Percentiles rank a stretch among this genome's conserved stretches.
Conservation (phyloP, 2,113 vertebrate genomes). For the Lophius piscatorius region DNA sequence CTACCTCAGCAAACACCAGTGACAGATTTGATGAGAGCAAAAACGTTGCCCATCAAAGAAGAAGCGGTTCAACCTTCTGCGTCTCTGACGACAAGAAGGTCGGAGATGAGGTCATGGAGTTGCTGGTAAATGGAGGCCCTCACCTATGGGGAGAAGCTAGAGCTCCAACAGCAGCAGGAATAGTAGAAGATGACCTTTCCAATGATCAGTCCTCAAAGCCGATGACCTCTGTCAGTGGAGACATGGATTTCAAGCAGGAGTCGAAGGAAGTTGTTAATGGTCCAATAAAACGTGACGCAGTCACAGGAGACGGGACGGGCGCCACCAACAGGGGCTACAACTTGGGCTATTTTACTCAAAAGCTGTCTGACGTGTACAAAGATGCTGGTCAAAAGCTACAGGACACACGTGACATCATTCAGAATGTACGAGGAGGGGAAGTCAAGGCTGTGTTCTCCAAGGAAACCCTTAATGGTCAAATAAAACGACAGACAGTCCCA, state of each 20-base stretch:
- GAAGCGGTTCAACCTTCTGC: background rate
- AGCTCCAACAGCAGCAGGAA: background rate
- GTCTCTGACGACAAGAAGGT: background rate
- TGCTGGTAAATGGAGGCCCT: background rate
- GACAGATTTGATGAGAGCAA: background rate
- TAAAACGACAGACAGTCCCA: background rate
- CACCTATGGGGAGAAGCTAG: background rate
- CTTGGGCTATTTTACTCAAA: conserved; percentile 71
- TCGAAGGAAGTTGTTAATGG: background rate
- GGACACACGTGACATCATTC: conserved; percentile 57
- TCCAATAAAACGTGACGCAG: background rate
- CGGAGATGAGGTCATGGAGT: background rate
- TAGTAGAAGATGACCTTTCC: background rate
- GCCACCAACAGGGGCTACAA: background rate
- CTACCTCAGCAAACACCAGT: background rate
- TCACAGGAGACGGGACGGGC: background rate
- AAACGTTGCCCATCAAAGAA: background rate
- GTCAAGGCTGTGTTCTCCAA: conserved; percentile 40
- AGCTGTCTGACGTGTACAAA: conserved; percentile 71
- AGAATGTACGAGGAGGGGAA: conserved; percentile 49
- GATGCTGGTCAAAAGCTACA: conserved; percentile 62
- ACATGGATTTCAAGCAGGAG: background rate
- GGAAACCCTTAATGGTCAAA: background rate
- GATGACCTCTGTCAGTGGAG: background rate
- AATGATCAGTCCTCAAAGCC: background rate